Base-by-base conservation (phyloP, 1,140 invertebrate species). In the Bombus consobrinus region DNA sequence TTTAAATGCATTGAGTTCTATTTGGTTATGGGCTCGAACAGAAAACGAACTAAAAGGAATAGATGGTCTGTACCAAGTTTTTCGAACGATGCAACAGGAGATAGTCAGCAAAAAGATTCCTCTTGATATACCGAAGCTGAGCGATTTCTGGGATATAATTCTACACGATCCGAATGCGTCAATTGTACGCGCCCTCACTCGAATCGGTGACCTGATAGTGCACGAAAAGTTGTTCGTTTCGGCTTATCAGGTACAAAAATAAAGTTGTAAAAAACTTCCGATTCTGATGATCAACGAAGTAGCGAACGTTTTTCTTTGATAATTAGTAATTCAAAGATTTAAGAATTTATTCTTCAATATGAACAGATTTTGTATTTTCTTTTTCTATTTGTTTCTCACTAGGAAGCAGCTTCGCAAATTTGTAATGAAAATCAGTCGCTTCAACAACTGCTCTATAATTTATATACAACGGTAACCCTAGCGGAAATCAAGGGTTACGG, bases 401-500 rank as follows among this genome's bases (percentile, higher is more conserved):
- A 98, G 97, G 96, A 97, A 93, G 95, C 96, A 4, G 94, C 96
- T 74, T 93, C 96, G 3, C 96, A 96, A 89, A 95, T 97, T 68
- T 98, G 98, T 93, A 96, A 96, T 68, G 94, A 97, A 28, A 95
- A 97, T 83, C 97, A 98, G 93, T 98, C 97, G 0, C 96, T 97
- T 0, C 97, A 98, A 84, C 97, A 98, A 94, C 95, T 98, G 47
- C 95, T 98, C 10, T 98, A 97, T 91, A 97, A 97, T 93, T 96
- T 98, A 64, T 98, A 98, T 95, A 97, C 96, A 86, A 96, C 97
- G 1, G 96, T 98, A 73, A 96, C 97, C 4, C 93, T 98, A 15
- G 97, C 97, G 0, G 97, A 98, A 95, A 96, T 98, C 83, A 98
- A 98, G 94, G 98, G 97, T 8, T 98, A 97, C 94, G 96, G 97